Conservation (phyloP, 2,113 vertebrate genomes). For the Penelope pileata region DNA sequence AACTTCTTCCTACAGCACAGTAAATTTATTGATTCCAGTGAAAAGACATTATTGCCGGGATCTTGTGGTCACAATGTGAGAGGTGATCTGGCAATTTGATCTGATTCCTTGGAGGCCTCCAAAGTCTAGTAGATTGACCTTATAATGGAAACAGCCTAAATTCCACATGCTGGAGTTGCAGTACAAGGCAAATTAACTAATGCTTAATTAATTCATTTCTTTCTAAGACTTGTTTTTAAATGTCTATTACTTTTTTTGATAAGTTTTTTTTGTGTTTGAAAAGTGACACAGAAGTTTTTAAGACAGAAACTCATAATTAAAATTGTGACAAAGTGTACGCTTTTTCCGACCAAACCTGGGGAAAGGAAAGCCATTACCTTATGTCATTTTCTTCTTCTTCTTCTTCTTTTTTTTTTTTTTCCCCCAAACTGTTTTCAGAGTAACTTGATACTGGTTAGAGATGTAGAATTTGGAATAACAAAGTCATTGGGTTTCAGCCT, state of each 20-base stretch:
- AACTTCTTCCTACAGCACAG: constrained; percentile 77
- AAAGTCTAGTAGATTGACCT: background rate
- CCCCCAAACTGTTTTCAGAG: background rate
- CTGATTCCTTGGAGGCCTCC: background rate
- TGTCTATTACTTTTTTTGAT: background rate
- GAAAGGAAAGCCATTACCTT: background rate
- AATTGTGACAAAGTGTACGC: background rate
- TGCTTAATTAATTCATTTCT: background rate
- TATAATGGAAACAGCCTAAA: background rate
- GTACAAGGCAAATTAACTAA: background rate
- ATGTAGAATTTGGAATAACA: background rate
- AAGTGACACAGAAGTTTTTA: background rate
- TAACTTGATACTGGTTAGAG: background rate
- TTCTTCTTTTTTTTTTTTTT: too few species aligned
- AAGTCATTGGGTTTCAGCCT: background rate
- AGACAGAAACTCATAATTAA: background rate
- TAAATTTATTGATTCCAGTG: background rate
- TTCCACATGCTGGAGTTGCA: background rate
- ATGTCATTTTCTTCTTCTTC: background rate
- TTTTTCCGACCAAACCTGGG: background rate
- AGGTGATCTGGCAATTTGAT: background rate
- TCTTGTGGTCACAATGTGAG: background rate
- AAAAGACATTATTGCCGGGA: background rate
- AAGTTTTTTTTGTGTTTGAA: background rate
- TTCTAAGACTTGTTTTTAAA: background rate